Percentiles rank a stretch among this genome's conserved stretches.
These are phyloP conservation scores for Adrianichthys oophorus DNA, from an alignment of 2,797 vertebrate genomes.

Conservation along the genomic window DNA sequence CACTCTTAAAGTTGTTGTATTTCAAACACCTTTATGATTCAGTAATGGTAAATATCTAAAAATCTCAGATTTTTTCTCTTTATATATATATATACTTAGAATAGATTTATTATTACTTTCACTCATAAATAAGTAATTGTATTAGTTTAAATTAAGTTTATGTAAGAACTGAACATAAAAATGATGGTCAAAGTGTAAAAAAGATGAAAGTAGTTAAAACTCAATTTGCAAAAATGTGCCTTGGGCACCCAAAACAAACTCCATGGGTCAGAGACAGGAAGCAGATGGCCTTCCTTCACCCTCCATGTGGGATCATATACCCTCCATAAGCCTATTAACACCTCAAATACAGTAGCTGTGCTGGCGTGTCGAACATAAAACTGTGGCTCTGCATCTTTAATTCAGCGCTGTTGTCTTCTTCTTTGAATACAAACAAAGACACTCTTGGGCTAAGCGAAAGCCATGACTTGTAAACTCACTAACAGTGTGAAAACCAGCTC, in stretches of 20 bases:
- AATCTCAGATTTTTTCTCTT: no score
- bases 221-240: conserved; percentile 29
- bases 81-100: no score
- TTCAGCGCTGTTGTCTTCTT: conserved; percentile 45
- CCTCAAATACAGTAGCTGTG: conserved; percentile 57
- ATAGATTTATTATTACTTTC: no score
- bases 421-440: conserved; percentile 50
- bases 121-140: no score
- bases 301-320: conserved; percentile 65
- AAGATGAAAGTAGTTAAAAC: conserved; percentile 6
- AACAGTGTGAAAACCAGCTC: conserved; percentile 77
- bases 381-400: conserved; percentile 40
- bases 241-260: conserved; percentile 48
- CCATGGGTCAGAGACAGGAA: conserved; percentile 60
- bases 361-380: conserved; percentile 26
- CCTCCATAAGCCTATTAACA: conserved; percentile 65
- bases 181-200: neutral
- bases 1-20: no score
- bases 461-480: conserved; percentile 72
- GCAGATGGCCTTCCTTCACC: conserved; percentile 65
- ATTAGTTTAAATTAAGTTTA: no score
- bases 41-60: no score
- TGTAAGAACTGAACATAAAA: neutral
- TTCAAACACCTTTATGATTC: no score
- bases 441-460: conserved; percentile 45